Evolutionary conservation across 2,113 vertebrate genomes (phyloP).

Genomic region (Pyrgilauda ruficollis): DNA sequence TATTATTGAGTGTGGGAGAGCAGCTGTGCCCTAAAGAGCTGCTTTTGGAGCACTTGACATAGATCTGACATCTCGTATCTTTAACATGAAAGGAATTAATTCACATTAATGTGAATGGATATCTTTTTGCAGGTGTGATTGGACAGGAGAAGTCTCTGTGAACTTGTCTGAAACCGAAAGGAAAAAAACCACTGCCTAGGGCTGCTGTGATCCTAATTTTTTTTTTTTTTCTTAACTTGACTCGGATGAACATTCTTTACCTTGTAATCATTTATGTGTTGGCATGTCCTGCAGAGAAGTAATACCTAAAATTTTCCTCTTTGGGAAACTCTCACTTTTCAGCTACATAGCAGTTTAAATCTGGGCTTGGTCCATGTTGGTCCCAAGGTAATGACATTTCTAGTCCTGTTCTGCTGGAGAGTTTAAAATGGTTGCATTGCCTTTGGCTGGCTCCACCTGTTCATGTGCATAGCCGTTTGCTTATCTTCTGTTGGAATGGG

Average conservation of each 20-base stretch:
- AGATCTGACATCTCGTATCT: neutral
- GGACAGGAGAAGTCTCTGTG: neutral
- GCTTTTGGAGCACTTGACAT: neutral
- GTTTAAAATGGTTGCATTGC: neutral
- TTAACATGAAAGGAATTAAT: neutral
- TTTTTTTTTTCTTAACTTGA: neutral
- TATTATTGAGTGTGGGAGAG: neutral
- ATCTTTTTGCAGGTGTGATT: neutral
- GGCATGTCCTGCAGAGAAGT: neutral
- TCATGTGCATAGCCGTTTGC: accelerated
- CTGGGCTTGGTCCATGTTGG: accelerated
- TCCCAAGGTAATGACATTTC: neutral
- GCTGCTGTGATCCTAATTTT: neutral
- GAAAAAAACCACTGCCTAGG: neutral
- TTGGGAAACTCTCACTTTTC: neutral
- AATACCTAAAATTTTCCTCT: neutral
- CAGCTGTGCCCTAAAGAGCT: neutral
- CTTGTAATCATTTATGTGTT: neutral
- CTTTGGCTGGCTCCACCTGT: neutral
- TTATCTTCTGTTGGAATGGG: neutral
- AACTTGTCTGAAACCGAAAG: neutral
- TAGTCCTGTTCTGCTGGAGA: neutral
- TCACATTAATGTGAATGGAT: neutral
- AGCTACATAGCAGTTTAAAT: neutral
- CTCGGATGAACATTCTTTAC: neutral